These are phyloP conservation scores for Toxotes jaculatrix DNA, from an alignment of 2,113 vertebrate genomes.

Conservation along the genomic window DNA sequence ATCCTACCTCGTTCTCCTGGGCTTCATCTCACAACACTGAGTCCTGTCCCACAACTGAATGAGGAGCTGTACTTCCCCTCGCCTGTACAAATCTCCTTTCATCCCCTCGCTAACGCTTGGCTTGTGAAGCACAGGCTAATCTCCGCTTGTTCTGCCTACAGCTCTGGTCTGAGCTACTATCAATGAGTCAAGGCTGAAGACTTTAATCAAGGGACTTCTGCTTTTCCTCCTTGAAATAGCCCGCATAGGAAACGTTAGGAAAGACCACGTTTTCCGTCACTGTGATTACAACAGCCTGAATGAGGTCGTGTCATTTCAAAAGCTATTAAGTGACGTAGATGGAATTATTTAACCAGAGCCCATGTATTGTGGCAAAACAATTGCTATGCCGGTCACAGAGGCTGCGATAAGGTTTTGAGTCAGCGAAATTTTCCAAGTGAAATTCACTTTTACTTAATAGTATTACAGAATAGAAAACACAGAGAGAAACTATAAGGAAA, in stretches of 20 bases:
- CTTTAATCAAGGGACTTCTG: conserved; percentile 60
- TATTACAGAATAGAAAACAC: background rate
- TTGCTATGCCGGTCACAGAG: background rate
- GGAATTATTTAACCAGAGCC: background rate
- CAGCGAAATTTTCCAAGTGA: background rate
- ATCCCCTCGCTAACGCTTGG: conserved; percentile 63
- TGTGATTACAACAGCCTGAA: conserved; percentile 48
- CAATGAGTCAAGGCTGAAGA: conserved; percentile 25
- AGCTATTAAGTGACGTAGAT: background rate
- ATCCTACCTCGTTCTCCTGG: conserved; percentile 69
- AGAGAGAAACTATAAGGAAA: no score
- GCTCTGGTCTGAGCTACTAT: conserved; percentile 22
- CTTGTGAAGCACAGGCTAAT: conserved; percentile 62
- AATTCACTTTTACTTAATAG: conserved; percentile 12
- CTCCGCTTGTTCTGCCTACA: conserved; percentile 39
- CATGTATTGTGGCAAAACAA: background rate
- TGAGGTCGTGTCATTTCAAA: conserved; percentile 24
- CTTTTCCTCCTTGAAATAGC: conserved; percentile 57
- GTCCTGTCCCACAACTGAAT: conserved; percentile 54
- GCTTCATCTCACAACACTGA: conserved; percentile 53
- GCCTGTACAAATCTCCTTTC: conserved; percentile 72
- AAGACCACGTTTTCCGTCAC: conserved; percentile 57
- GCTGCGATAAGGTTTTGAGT: background rate
- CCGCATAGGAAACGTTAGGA: conserved; percentile 39
- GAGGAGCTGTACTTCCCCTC: conserved; percentile 50